Evolutionary conservation across 2,888 invertebrate species (phyloP), one percentile per base, ranked within the genome.

Genomic region (Gnatocerus cornutus): DNA sequence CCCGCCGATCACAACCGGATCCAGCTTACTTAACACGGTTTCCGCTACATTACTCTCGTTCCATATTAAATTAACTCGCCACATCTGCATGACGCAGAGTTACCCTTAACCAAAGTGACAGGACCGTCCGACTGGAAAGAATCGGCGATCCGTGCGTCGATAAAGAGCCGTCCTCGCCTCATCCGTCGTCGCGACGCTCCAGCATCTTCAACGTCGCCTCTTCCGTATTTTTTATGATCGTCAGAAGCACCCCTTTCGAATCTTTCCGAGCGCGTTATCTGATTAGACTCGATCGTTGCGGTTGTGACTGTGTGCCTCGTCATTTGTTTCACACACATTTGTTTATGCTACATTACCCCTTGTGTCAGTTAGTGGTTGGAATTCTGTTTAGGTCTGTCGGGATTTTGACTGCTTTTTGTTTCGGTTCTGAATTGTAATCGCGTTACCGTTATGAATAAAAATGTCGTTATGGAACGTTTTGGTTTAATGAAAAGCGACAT

Each of bases 251-350:
- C 33, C 16, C 39, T 74, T 73, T 68, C 73, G 71, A 69, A 67
- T 69, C 69, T 76, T 73, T 69, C 75, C 73, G 73, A 77, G 74
- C 77, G 74, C 74, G 74, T 77, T 77, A 79, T 79, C 79, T 77
- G 79, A 79, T 79, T 79, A 78, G 77, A 77, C 74, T 75, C 75
- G 78, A 78, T 78, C 76, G 77, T 73, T 76, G 72, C 73, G 74
- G 75, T 76, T 74, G 74, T 73, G 76, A 76, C 77, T 76, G 74
- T 77, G 73, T 76, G 74, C 77, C 77, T 74, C 75, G 79, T 79
- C 78, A 78, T 79, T 79, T 79, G 76, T 79, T 78, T 78, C 78
- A 77, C 78, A 77, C 79, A 78, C 79, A 78, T 78, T 79, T 78
- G 77, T 76, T 79, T 75, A 79, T 77, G 78, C 76, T 77, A 78